Conservation (phyloP, 1,140 invertebrate species). For the Octopus bimaculoides region DNA sequence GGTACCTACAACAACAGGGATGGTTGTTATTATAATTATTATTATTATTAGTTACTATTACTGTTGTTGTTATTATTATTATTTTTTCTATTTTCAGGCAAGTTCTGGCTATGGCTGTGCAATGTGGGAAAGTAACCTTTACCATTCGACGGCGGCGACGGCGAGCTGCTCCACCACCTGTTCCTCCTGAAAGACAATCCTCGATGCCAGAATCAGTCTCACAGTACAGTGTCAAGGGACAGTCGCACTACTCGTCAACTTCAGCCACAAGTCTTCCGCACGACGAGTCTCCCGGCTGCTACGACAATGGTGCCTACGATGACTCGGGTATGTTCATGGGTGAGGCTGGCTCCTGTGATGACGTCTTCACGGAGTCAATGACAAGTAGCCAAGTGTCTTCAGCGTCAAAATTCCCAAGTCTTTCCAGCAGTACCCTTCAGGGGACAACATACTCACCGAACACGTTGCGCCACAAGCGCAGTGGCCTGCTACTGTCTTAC, state of each 20-base stretch:
- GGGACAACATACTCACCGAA: not conserved
- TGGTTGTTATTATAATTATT: too few relatives aligned
- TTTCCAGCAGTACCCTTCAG: not conserved
- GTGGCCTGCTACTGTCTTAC: not conserved
- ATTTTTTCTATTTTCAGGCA: slow-evolving; percentile 28
- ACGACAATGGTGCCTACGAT: slow-evolving; percentile 11
- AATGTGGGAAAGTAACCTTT: slow-evolving; percentile 35
- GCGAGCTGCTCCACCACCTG: slow-evolving; percentile 31
- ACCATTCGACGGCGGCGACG: slow-evolving; percentile 37
- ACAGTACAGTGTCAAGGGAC: not conserved
- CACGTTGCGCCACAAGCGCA: not conserved
- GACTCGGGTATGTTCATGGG: slow-evolving; percentile 6
- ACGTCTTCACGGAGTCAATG: slow-evolving; percentile 8
- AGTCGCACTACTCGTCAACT: slow-evolving; percentile 1
- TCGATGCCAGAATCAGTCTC: slow-evolving; percentile 19
- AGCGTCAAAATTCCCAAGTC: not conserved
- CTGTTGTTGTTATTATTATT: not conserved
- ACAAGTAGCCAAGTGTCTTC: not conserved
- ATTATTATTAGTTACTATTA: too few relatives aligned
- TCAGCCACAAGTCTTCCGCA: slow-evolving; percentile 14
- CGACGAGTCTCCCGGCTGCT: slow-evolving; percentile 9
- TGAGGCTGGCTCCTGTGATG: not conserved
- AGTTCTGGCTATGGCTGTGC: slow-evolving; percentile 33
- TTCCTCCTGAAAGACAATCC: slow-evolving; percentile 24
- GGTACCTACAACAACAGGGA: too few relatives aligned